phyloP scores from a whole-genome alignment of 2,113 vertebrate species.

The Poecilia latipinna region DNA sequence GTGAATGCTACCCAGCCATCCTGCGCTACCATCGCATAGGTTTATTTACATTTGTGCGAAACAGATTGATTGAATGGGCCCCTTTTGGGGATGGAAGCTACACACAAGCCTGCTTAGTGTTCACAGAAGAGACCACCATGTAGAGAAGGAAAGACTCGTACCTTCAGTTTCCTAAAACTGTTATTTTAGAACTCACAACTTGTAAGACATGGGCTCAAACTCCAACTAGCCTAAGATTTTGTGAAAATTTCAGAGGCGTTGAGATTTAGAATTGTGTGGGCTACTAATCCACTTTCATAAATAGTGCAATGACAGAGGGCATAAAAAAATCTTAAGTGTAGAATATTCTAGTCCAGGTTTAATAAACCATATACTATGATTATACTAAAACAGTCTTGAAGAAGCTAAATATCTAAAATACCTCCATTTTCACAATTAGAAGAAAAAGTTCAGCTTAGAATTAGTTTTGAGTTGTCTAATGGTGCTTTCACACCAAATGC shows the following conservation, averaged over 20 bases:
- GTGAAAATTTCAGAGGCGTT: neutral
- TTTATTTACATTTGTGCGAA: slow-evolving; percentile 75
- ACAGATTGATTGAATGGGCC: slow-evolving; percentile 69
- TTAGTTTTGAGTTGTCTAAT: neutral
- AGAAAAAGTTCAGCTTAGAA: neutral
- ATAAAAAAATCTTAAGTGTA: neutral
- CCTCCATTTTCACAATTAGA: neutral
- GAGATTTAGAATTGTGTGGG: neutral
- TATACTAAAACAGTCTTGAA: neutral
- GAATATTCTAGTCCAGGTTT: neutral
- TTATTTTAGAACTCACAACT: neutral
- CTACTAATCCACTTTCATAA: neutral
- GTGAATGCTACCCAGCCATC: slow-evolving; percentile 44
- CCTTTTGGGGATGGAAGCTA: slow-evolving; percentile 55
- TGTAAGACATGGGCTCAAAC: neutral
- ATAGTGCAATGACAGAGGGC: neutral
- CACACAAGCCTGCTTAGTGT: slow-evolving; percentile 67
- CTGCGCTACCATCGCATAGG: slow-evolving; percentile 53
- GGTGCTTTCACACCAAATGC: too few relatives aligned
- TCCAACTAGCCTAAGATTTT: neutral
- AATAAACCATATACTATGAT: neutral
- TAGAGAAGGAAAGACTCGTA: slow-evolving; percentile 33
- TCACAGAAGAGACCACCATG: slow-evolving; percentile 64
- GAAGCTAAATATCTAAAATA: neutral
- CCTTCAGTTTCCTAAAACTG: slow-evolving; percentile 32